A percentile compares a stretch with the other conserved stretches of the same genome.
Evolutionary conservation across 2,888 invertebrate species (phyloP).

Genomic region (Plutella xylostella): DNA sequence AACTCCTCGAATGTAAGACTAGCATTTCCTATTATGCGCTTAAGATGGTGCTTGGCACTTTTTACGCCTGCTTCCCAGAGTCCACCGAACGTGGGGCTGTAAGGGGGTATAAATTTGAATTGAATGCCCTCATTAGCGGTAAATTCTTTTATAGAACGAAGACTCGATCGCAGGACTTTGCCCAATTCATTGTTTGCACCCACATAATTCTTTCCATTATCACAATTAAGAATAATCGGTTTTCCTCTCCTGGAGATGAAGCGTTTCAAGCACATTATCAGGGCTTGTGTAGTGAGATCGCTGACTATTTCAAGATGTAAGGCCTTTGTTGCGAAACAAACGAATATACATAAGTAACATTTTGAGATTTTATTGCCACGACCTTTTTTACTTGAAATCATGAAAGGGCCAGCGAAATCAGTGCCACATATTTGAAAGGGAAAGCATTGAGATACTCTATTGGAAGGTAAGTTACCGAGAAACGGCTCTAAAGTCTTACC

Average conservation of each 20-base stretch:
- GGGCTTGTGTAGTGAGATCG: background rate
- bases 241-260: background rate
- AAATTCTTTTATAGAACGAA: background rate
- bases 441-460: constrained; percentile 10
- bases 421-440: constrained; percentile 15
- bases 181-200: background rate
- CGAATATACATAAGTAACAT: constrained; percentile 16
- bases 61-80: constrained; percentile 25
- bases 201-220: constrained; percentile 1
- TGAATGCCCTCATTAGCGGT: constrained; percentile 5
- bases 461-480: constrained; percentile 15
- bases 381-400: constrained; percentile 13
- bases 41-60: constrained; percentile 21
- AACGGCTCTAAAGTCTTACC: constrained; percentile 13
- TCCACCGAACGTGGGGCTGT: constrained; percentile 23
- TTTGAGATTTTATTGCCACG: constrained; percentile 10
- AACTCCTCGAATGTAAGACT: constrained; percentile 21
- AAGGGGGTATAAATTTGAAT: constrained; percentile 22
- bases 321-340: constrained; percentile 16
- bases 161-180: background rate
- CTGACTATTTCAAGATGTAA: constrained; percentile 10
- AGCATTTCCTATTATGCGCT: constrained; percentile 14
- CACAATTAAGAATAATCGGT: background rate
- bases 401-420: constrained; percentile 16
- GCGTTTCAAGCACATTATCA: background rate